These are phyloP conservation scores for Pyrocephalus nanus DNA, from an alignment of 2,797 vertebrate species.

Conservation along the genomic window DNA sequence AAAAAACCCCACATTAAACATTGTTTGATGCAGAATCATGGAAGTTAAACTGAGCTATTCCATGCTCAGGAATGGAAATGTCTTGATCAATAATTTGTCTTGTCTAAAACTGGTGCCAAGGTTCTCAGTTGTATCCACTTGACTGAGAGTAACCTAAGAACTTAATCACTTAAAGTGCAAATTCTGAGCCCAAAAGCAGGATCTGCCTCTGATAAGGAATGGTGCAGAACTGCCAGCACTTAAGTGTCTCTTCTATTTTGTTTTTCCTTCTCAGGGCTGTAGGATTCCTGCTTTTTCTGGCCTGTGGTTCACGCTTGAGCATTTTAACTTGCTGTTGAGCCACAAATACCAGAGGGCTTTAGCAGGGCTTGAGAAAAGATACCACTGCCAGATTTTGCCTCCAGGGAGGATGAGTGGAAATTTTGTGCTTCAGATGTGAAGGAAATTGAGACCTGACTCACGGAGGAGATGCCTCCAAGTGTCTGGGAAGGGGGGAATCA, in stretches of 20 bases:
- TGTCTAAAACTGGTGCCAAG: not conserved
- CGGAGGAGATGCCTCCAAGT: not conserved
- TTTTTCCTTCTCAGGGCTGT: not conserved
- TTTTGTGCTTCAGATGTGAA: not conserved
- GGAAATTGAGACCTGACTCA: not conserved
- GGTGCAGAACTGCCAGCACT: not conserved
- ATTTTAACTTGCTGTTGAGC: not conserved
- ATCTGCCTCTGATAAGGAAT: constrained; percentile 14
- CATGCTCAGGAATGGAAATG: not conserved
- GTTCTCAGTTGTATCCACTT: not conserved
- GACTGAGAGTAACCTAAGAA: constrained; percentile 35
- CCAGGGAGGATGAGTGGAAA: not conserved
- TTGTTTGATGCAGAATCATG: not conserved
- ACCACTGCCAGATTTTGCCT: not conserved
- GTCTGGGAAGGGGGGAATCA: not conserved
- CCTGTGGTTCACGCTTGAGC: not conserved
- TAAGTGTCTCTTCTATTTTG: not conserved
- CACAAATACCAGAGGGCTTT: constrained; percentile 2
- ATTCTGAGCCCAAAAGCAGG: not conserved
- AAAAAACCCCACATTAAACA: not conserved
- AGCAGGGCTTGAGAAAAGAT: not conserved
- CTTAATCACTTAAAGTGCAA: constrained; percentile 3
- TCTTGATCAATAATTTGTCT: not conserved
- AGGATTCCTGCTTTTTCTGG: not conserved
- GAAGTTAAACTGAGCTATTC: not conserved